Conservation (phyloP, 2,888 invertebrate species). For the Sycophila texana region DNA sequence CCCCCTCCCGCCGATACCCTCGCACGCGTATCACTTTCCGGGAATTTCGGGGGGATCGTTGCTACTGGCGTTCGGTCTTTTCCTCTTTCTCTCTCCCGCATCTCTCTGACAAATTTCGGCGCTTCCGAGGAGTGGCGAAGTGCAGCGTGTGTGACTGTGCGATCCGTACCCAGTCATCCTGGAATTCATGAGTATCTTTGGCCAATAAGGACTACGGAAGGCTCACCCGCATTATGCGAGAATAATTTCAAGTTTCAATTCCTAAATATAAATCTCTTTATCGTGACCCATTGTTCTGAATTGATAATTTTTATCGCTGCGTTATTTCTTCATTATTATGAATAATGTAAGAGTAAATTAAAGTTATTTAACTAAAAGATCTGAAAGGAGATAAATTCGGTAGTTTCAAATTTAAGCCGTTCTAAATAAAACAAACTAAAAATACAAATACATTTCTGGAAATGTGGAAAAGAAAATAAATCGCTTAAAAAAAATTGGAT, state of each 20-base stretch:
- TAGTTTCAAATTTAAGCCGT: too few species aligned
- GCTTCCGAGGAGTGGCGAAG: neutral
- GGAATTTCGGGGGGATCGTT: constrained; percentile 18
- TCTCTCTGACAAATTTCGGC: neutral
- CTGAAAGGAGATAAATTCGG: too few species aligned
- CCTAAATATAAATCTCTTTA: constrained; percentile 15
- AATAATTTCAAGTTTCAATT: constrained; percentile 43
- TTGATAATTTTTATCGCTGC: neutral
- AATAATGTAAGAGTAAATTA: too few species aligned
- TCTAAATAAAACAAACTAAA: too few species aligned
- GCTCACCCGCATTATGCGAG: constrained; percentile 18
- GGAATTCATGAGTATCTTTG: constrained; percentile 33
- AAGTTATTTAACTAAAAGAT: too few species aligned
- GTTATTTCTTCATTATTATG: too few species aligned
- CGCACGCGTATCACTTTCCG: constrained; percentile 40
- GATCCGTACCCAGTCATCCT: constrained; percentile 16
- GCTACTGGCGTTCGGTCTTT: neutral
- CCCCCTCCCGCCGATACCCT: constrained; percentile 6
- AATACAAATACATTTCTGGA: too few species aligned
- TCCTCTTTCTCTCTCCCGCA: constrained; percentile 5
- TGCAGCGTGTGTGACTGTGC: constrained; percentile 36
- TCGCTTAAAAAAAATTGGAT: too few species aligned
- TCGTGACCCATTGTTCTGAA: constrained; percentile 7
- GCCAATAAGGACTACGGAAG: constrained; percentile 33
- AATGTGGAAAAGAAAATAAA: too few species aligned